Conservation (phyloP, 2,113 vertebrate genomes). For the Archocentrus centrarchus region DNA sequence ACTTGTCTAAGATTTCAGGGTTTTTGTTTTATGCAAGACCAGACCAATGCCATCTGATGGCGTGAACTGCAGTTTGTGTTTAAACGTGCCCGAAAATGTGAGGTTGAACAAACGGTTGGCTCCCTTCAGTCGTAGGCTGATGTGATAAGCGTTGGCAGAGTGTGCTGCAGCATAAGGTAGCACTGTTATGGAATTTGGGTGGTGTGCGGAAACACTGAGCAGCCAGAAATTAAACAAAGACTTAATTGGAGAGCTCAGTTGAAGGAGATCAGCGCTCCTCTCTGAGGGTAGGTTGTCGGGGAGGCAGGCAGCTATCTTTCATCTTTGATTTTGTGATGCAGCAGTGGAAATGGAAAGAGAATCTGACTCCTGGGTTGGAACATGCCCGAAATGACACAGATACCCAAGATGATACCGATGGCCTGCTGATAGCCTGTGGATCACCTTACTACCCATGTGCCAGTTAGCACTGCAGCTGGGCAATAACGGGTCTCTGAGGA, state of each 20-base stretch:
- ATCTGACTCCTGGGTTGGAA: conserved; percentile 63
- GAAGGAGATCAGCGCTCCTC: conserved; percentile 37
- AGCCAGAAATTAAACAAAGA: conserved; percentile 51
- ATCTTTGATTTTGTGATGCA: conserved; percentile 61
- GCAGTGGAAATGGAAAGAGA: conserved; percentile 61
- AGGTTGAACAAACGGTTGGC: conserved; percentile 38
- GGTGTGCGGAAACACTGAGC: conserved; percentile 43
- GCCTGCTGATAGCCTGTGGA: conserved; percentile 65
- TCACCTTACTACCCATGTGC: conserved; percentile 70
- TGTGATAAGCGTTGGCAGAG: conserved; percentile 55
- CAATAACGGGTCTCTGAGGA: conserved; percentile 41
- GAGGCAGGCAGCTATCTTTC: conserved; percentile 37
- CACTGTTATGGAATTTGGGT: conserved; percentile 50
- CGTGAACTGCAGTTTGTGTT: conserved; percentile 48
- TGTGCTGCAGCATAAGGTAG: conserved; percentile 33
- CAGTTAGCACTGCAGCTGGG: conserved; percentile 41
- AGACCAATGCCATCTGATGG: conserved; percentile 60
- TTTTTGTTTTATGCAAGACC: conserved; percentile 71
- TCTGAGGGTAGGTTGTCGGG: conserved; percentile 3
- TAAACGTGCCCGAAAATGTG: conserved; percentile 55
- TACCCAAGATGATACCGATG: conserved; percentile 71
- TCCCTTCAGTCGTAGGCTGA: conserved; percentile 40
- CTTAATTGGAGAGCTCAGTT: conserved; percentile 39
- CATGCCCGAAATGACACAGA: conserved; percentile 77
- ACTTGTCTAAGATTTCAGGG: conserved; percentile 70